Evolutionary conservation across 2,888 invertebrate species (phyloP).

Genomic region (Drosophila parthenogenetica): DNA sequence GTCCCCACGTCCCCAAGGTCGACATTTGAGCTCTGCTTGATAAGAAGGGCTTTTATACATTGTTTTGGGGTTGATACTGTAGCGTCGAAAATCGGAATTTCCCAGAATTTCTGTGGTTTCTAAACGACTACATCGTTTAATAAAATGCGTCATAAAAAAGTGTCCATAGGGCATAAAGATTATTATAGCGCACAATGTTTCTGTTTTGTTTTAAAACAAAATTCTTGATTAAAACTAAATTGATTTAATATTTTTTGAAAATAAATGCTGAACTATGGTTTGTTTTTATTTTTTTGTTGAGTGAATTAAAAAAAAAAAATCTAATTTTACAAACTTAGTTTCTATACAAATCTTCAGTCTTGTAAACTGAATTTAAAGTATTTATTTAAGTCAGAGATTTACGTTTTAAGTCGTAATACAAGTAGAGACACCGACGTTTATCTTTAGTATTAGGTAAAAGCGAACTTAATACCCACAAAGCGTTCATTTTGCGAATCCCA

Average conservation of each 20-base stretch:
- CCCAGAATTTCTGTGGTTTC: slow-evolving; percentile 2
- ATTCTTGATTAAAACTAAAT: background rate
- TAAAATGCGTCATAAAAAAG: slow-evolving; percentile 67
- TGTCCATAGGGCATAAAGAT: slow-evolving; percentile 32
- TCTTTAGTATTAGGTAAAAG: slow-evolving; percentile 66
- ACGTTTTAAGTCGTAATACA: slow-evolving; percentile 24
- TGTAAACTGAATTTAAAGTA: slow-evolving; percentile 1
- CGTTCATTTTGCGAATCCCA: slow-evolving; percentile 38
- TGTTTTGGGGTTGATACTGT: slow-evolving; percentile 41
- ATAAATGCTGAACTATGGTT: background rate
- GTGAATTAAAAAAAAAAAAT: background rate
- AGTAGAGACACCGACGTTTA: slow-evolving; percentile 58
- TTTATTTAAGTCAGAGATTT: slow-evolving; percentile 2
- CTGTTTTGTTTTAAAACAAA: background rate
- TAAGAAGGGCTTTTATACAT: slow-evolving; percentile 36
- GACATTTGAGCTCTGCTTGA: slow-evolving; percentile 22
- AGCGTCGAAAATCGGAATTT: slow-evolving; percentile 6
- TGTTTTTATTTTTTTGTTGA: no score
- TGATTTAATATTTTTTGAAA: background rate
- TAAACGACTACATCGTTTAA: slow-evolving; percentile 62
- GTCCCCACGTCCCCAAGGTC: slow-evolving; percentile 29
- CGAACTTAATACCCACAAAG: slow-evolving; percentile 79
- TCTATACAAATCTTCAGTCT: background rate
- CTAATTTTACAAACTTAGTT: background rate
- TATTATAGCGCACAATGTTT: background rate